Evolutionary conservation across 2,797 vertebrate genomes (phyloP).

Genomic region (Hylomyscus alleni): DNA sequence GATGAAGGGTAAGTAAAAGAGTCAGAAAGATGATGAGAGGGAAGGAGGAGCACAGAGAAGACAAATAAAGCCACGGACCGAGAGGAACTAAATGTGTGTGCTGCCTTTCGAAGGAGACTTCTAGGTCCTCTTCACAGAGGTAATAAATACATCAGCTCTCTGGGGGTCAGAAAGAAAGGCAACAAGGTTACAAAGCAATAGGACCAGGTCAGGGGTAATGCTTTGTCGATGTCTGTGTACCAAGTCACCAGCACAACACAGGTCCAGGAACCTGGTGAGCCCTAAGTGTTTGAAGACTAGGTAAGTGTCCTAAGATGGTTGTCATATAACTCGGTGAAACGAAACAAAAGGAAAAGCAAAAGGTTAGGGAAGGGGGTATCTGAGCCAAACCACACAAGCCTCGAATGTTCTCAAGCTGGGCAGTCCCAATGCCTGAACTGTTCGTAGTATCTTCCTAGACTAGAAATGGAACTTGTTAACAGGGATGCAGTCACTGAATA

Average conservation of each 20-base stretch:
- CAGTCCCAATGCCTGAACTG: background rate
- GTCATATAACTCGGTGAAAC: background rate
- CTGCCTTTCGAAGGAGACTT: background rate
- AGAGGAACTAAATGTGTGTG: accelerated
- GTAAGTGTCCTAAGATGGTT: background rate
- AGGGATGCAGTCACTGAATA: background rate
- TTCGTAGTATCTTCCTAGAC: background rate
- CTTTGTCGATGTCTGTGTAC: background rate
- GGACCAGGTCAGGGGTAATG: background rate
- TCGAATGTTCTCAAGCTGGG: background rate
- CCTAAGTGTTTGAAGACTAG: background rate
- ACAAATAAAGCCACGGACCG: background rate
- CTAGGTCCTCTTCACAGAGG: background rate
- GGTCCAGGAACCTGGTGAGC: background rate
- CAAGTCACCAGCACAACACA: background rate
- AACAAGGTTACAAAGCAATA: background rate
- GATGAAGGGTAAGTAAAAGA: background rate
- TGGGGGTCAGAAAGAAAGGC: background rate
- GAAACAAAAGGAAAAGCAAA: background rate
- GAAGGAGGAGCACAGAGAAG: background rate
- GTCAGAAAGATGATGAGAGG: background rate
- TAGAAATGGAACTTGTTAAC: background rate
- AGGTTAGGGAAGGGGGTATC: background rate
- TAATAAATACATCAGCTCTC: background rate
- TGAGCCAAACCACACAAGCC: background rate